Evolutionary conservation across 2,113 vertebrate species (phyloP).

Genomic region (Hiodon alosoides): DNA sequence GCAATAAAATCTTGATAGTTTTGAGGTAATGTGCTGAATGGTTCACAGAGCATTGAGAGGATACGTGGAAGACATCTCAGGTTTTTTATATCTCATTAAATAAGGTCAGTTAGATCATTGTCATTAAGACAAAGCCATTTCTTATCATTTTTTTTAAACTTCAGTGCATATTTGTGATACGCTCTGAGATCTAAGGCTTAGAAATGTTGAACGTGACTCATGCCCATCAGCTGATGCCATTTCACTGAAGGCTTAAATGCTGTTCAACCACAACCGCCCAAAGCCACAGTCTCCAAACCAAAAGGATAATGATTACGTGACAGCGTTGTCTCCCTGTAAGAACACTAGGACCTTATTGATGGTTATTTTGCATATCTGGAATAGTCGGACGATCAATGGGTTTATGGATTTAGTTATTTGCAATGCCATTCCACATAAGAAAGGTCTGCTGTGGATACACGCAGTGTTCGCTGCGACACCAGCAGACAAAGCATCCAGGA

Average conservation of each 20-base stretch:
- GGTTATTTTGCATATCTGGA: too few species aligned
- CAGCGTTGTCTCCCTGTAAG: slow-evolving; percentile 21
- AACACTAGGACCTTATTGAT: too few species aligned
- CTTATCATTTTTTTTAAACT: slow-evolving; percentile 31
- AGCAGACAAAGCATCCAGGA: slow-evolving; percentile 1
- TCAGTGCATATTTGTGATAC: background rate
- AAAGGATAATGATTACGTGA: slow-evolving; percentile 54
- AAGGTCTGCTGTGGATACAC: background rate
- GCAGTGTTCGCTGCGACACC: background rate
- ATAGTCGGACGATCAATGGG: too few species aligned
- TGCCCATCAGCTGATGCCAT: background rate
- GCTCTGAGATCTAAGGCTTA: slow-evolving; percentile 2
- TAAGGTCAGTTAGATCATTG: slow-evolving; percentile 50
- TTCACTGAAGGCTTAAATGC: background rate
- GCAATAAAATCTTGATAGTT: background rate
- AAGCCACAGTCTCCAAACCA: slow-evolving; percentile 34
- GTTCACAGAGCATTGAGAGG: slow-evolving; percentile 37
- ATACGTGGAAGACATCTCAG: slow-evolving; percentile 42
- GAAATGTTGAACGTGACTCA: background rate
- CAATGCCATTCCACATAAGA: background rate
- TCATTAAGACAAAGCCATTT: slow-evolving; percentile 43
- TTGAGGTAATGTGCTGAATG: background rate
- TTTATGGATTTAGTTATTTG: too few species aligned
- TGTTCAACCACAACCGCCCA: background rate
- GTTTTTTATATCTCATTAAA: slow-evolving; percentile 45